A percentile compares a stretch with the other conserved stretches of the same genome.
These are phyloP conservation scores for Osmoderma eremita DNA, from an alignment of 2,888 invertebrate species.

Conservation along the genomic window DNA sequence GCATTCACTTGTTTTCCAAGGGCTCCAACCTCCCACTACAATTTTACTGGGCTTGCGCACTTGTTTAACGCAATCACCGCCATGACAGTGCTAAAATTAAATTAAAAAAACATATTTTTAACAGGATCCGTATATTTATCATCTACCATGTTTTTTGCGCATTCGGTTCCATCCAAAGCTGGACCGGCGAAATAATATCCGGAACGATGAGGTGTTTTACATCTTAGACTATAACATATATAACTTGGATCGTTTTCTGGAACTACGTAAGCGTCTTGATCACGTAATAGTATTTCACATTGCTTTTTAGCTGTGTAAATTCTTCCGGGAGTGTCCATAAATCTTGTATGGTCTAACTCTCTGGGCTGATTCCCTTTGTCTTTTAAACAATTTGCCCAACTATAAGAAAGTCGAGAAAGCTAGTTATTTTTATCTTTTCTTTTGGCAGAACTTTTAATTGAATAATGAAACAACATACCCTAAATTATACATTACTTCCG, in stretches of 20 bases:
- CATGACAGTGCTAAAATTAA: conserved; percentile 71
- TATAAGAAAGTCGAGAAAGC: conserved; percentile 53
- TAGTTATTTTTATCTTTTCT: neutral
- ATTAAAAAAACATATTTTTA: conserved; percentile 12
- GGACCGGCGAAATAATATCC: conserved; percentile 83
- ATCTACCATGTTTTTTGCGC: conserved; percentile 71
- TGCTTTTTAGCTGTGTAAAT: conserved; percentile 79
- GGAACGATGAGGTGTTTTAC: conserved; percentile 76
- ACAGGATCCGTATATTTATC: neutral
- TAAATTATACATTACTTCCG: conserved; percentile 70
- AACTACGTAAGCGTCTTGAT: conserved; percentile 71
- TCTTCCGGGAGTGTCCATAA: conserved; percentile 73
- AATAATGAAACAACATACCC: conserved; percentile 62
- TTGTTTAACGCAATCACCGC: conserved; percentile 69
- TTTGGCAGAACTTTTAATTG: conserved; percentile 20
- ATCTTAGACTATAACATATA: conserved; percentile 75
- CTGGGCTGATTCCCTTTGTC: conserved; percentile 67
- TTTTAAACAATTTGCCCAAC: conserved; percentile 74
- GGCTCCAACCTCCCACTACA: conserved; percentile 70
- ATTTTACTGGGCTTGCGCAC: conserved; percentile 60
- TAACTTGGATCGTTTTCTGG: conserved; percentile 61
- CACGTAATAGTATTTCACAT: conserved; percentile 77
- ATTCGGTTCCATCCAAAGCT: conserved; percentile 83
- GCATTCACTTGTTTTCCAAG: conserved; percentile 72
- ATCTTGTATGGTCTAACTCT: conserved; percentile 71